Conservation (phyloP, 1,140 invertebrate genomes). For the Octopus bimaculoides region DNA sequence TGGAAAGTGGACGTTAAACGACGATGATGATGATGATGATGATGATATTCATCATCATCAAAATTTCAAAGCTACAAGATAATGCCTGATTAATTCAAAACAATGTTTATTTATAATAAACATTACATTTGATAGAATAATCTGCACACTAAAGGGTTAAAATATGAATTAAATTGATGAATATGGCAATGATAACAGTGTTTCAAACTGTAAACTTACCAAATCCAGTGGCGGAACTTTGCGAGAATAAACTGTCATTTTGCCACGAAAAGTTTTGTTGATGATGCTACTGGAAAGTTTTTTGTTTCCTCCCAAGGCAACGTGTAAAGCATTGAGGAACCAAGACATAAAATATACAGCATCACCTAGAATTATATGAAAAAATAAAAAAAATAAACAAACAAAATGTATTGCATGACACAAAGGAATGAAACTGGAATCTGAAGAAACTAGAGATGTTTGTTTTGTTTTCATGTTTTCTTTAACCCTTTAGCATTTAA, state of each 20-base stretch:
- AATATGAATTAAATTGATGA: background rate
- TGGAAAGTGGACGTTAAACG: too few relatives aligned
- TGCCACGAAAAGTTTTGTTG: slow-evolving; percentile 91
- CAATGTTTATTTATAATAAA: too few relatives aligned
- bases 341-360: slow-evolving; percentile 95
- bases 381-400: slow-evolving; percentile 6
- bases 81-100: too few relatives aligned
- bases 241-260: slow-evolving; percentile 90
- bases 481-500: too few relatives aligned
- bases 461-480: too few relatives aligned
- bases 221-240: slow-evolving; percentile 93
- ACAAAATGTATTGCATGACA: background rate
- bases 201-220: slow-evolving; percentile 33
- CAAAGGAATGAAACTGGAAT: too few relatives aligned
- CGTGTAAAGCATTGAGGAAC: slow-evolving; percentile 92
- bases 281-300: slow-evolving; percentile 68
- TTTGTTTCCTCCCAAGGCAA: slow-evolving; percentile 64
- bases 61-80: too few relatives aligned
- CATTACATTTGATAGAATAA: too few relatives aligned
- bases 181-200: too few relatives aligned
- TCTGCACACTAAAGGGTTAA: slow-evolving; percentile 19
- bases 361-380: slow-evolving; percentile 70
- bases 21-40: too few relatives aligned
- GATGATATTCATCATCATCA: too few relatives aligned
- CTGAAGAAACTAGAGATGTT: too few relatives aligned